A percentile compares a stretch with the other conserved stretches of the same genome.
These are phyloP conservation scores for Chloropsis hardwickii DNA, from an alignment of 2,113 vertebrate species.

Conservation along the genomic window DNA sequence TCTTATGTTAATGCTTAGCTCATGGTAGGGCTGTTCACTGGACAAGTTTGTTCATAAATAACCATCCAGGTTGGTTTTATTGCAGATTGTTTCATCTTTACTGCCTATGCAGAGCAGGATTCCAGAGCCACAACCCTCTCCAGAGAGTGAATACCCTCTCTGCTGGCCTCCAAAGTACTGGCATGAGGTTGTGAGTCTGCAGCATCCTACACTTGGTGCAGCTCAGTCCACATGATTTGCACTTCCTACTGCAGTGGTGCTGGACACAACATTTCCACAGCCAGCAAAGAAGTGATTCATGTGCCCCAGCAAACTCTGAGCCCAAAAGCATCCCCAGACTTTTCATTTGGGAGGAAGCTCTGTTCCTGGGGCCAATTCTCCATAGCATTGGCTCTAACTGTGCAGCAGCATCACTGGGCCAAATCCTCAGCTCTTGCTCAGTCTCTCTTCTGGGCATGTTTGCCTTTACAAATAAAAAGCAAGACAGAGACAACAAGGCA, in stretches of 20 bases:
- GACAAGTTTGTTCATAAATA: background rate
- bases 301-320: background rate
- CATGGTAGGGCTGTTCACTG: fast-evolving
- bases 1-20: background rate
- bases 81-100: background rate
- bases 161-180: background rate
- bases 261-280: fast-evolving
- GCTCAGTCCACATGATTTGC: background rate
- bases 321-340: background rate
- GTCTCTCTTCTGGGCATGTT: background rate
- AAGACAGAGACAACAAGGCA: background rate
- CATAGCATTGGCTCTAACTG: background rate
- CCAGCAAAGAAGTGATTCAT: background rate
- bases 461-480: background rate
- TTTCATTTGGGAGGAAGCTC: background rate
- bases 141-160: background rate
- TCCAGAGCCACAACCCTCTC: background rate
- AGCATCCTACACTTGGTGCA: background rate
- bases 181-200: background rate
- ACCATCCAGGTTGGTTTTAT: background rate
- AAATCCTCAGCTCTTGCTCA: background rate
- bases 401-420: background rate
- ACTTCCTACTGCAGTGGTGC: background rate
- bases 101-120: background rate
- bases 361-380: background rate